Percentiles rank a stretch among this genome's conserved stretches.
These are phyloP conservation scores for Drosophila macrothrix DNA, from an alignment of 2,888 invertebrate genomes.

Conservation along the genomic window DNA sequence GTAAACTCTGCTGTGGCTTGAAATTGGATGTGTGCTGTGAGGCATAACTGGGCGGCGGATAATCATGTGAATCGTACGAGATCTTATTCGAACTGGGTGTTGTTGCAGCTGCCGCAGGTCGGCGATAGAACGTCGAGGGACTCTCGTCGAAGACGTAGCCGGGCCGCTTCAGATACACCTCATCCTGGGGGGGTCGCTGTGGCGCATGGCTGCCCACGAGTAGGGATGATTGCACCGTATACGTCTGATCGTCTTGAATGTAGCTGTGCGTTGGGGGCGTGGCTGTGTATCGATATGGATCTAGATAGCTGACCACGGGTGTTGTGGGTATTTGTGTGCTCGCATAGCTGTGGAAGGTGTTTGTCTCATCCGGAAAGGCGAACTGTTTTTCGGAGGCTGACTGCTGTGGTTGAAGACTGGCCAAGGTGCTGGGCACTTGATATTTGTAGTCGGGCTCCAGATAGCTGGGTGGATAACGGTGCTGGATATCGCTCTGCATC, in stretches of 20 bases:
- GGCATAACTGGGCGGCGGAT: conserved; percentile 82
- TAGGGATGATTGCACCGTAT: conserved; percentile 82
- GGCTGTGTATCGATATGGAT: conserved; percentile 73
- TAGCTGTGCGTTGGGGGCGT: conserved; percentile 43
- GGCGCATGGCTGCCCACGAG: conserved; percentile 65
- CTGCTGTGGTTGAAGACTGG: conserved; percentile 21
- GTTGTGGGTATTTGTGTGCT: conserved; percentile 69
- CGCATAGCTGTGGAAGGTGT: conserved; percentile 35
- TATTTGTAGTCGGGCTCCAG: conserved; percentile 60
- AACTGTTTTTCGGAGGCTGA: conserved; percentile 64
- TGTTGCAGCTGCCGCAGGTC: conserved; percentile 48
- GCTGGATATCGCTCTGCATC: conserved; percentile 45
- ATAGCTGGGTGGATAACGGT: conserved; percentile 71
- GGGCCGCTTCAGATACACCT: conserved; percentile 71
- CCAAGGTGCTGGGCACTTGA: conserved; percentile 56
- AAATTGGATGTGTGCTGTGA: conserved; percentile 73
- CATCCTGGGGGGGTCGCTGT: conserved; percentile 36
- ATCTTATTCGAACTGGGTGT: conserved; percentile 63
- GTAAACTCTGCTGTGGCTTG: conserved; percentile 47
- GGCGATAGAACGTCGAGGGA: conserved; percentile 54
- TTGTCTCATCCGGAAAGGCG: conserved; percentile 58
- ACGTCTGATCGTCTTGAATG: conserved; percentile 69
- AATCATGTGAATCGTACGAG: conserved; percentile 83
- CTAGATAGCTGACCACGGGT: conserved; percentile 79
- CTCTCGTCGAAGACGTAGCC: conserved; percentile 81